Base-by-base conservation (phyloP, 2,797 vertebrate species). In the Percopsis omiscomaycus region DNA sequence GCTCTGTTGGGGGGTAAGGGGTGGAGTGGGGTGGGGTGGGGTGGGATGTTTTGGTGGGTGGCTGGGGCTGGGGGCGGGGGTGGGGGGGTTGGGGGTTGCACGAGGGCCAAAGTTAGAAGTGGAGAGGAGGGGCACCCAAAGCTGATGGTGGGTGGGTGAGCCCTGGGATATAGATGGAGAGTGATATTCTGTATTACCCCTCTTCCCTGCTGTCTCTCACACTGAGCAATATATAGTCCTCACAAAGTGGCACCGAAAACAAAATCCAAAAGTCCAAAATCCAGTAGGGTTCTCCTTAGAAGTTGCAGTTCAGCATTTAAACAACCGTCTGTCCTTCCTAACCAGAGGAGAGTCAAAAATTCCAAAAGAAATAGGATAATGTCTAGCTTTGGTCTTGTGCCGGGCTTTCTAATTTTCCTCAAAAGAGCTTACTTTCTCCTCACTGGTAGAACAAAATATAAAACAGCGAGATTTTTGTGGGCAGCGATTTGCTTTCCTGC, bases 1-100 rank as follows among this genome's bases (percentile, higher is more conserved):
- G 90, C 91, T 91, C 90, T 87, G 80, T 83, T 83, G 85, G 87
- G 90, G 88, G 77, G 82, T 81, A 81, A 82, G 81, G 82, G 80
- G 84, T 78, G 76, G 68, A 68, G 68, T 81, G 64, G 27, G 53
- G 10, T 13, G 11, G n/a, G 13, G 14, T 14, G 14, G 3, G n/a
- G 13, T 27, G 10, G 53, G 2, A 57, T 37, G 68, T 53, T 69
- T 61, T 68, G 46, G 42, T 49, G 10, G 49, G 30, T 8, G 45
- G 63, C 27, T 47, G 37, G 37, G 55, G 15, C 1, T 44, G 12
- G 32, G 15, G 46, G 4, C 8, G 32, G 32, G 28, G 37, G 64
- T 60, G 37, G 37, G 47, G 42, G 54, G 46, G 71, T 57, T 16
- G 37, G 29, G 52, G 54, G 29, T 28, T 29, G 63, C 49, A 71